Conservation (phyloP, 2,888 invertebrate genomes). For the Agonopterix arenella region DNA sequence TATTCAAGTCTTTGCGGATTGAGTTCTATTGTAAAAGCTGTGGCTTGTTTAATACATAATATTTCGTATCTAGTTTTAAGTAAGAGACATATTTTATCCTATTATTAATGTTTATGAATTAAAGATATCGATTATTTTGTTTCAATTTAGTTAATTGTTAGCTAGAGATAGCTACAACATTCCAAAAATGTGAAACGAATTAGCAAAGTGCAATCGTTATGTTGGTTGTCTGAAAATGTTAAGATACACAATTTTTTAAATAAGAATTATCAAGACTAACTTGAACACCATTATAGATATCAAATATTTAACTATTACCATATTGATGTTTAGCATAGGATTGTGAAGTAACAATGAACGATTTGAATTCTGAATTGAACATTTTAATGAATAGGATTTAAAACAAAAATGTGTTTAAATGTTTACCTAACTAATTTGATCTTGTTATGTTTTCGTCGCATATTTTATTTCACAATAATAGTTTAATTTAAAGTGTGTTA, state of each 20-base stretch:
- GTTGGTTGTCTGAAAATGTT: slow-evolving; percentile 1
- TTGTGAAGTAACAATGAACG: background rate
- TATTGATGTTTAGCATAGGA: slow-evolving; percentile 7
- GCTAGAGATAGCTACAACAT: slow-evolving; percentile 45
- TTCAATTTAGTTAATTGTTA: slow-evolving; percentile 14
- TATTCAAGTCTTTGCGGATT: slow-evolving; percentile 7
- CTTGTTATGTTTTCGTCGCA: slow-evolving; percentile 12
- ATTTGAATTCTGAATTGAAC: too few relatives aligned
- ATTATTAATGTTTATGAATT: slow-evolving; percentile 13
- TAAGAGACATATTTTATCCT: slow-evolving; percentile 25
- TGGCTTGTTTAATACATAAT: slow-evolving; percentile 34
- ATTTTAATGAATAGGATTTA: background rate
- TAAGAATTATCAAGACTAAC: slow-evolving; percentile 1
- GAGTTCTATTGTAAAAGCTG: slow-evolving; percentile 49
- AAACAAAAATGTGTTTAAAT: background rate
- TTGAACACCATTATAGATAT: slow-evolving; percentile 24
- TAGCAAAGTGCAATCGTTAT: slow-evolving; percentile 4
- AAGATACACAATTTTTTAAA: slow-evolving; percentile 1
- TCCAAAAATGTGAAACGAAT: slow-evolving; percentile 26
- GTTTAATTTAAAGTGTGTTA: slow-evolving; percentile 21
- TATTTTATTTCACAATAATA: slow-evolving; percentile 14
- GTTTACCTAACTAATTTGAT: slow-evolving; percentile 7
- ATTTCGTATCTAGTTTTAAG: slow-evolving; percentile 44
- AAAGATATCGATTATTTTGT: slow-evolving; percentile 22
- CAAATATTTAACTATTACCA: slow-evolving; percentile 11